phyloP scores from a whole-genome alignment of 2,888 invertebrate species.

The Latrodectus elegans region DNA sequence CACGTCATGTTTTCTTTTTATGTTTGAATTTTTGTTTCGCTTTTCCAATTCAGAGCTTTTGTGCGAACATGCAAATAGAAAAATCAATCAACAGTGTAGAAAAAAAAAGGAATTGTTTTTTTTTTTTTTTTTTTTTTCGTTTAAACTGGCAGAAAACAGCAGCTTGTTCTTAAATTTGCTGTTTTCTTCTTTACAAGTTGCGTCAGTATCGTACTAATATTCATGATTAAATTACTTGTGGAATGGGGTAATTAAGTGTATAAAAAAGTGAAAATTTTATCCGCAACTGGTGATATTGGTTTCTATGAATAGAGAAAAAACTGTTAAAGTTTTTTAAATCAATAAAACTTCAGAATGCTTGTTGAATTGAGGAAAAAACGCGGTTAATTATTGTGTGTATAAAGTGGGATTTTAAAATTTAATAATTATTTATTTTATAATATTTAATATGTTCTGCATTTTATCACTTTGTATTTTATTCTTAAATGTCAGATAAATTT shows the following conservation, averaged over 20 bases:
- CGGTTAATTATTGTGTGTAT: too few relatives aligned
- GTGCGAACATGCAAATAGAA: slow-evolving; percentile 46
- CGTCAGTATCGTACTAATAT: slow-evolving; percentile 12
- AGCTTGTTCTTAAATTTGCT: background rate
- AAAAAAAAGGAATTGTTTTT: background rate
- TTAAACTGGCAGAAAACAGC: background rate
- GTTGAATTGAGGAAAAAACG: too few relatives aligned
- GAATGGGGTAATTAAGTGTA: background rate
- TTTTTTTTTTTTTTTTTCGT: background rate
- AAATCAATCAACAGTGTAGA: slow-evolving; percentile 48
- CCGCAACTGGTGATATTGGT: too few relatives aligned
- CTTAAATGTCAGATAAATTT: too few relatives aligned
- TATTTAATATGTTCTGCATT: too few relatives aligned
- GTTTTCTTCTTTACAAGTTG: background rate
- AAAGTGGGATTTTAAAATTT: too few relatives aligned
- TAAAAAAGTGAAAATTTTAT: background rate
- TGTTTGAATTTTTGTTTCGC: background rate
- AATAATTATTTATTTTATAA: too few relatives aligned
- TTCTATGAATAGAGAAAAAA: too few relatives aligned
- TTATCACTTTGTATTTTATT: too few relatives aligned
- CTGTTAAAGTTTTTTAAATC: too few relatives aligned
- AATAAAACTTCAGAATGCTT: too few relatives aligned
- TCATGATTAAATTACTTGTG: slow-evolving; percentile 15
- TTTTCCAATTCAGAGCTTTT: slow-evolving; percentile 18
- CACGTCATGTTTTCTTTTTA: slow-evolving; percentile 12